These are phyloP conservation scores for Copidosoma floridanum DNA, from an alignment of 1,140 invertebrate species.

Conservation along the genomic window DNA sequence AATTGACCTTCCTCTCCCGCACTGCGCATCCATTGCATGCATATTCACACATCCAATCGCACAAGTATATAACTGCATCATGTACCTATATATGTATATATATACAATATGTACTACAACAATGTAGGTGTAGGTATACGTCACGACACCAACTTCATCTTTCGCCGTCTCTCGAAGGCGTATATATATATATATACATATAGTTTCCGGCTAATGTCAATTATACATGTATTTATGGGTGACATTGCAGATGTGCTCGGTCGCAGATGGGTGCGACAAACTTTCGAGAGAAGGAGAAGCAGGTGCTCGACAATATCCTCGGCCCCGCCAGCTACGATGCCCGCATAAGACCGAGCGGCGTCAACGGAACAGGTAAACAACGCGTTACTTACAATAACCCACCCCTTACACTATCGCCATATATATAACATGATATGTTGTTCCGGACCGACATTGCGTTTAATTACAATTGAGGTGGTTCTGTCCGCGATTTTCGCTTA, in stretches of 20 bases:
- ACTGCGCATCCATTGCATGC: background rate
- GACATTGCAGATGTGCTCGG: conserved; percentile 49
- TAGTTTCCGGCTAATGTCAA: background rate
- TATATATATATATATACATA: background rate
- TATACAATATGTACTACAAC: background rate
- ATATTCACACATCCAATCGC: background rate
- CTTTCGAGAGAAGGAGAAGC: conserved; percentile 90
- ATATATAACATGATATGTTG: too few species aligned
- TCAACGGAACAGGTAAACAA: conserved; percentile 85
- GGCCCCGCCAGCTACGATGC: conserved; percentile 88
- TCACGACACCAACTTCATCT: too few species aligned
- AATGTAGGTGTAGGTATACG: too few species aligned
- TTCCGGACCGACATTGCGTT: too few species aligned
- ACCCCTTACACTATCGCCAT: background rate
- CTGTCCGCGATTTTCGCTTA: background rate
- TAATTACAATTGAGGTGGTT: too few species aligned
- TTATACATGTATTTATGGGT: background rate
- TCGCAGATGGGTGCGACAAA: conserved; percentile 69
- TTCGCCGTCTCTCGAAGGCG: too few species aligned
- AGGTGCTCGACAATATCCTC: conserved; percentile 89
- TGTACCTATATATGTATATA: background rate
- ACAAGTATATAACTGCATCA: too few species aligned
- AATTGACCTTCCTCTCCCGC: conserved; percentile 18
- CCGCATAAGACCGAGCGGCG: conserved; percentile 85
- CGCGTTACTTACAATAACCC: background rate